These are phyloP conservation scores for Metridium senile DNA, from an alignment of 92 coral and sea anemone genomes.

Conservation along the genomic window DNA sequence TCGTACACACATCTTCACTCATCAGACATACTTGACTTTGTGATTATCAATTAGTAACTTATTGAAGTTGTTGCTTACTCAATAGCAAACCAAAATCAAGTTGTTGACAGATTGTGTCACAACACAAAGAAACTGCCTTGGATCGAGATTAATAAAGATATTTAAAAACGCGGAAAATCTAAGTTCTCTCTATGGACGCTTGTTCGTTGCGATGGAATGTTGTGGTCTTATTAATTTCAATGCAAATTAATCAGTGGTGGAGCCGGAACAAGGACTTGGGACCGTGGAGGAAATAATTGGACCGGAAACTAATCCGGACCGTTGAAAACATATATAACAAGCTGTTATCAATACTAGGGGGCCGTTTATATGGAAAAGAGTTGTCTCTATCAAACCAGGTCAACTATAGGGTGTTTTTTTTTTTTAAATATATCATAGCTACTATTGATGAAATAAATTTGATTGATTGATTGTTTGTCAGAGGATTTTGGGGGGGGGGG, in stretches of 20 bases:
- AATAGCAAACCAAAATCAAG: neutral
- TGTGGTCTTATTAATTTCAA: neutral
- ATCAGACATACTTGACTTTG: neutral
- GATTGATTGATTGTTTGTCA: too few species aligned
- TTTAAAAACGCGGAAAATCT: neutral
- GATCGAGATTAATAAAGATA: neutral
- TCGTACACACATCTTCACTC: neutral
- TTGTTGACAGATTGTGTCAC: neutral
- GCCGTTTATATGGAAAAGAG: too few species aligned
- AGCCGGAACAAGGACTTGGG: neutral
- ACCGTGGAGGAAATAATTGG: too few species aligned
- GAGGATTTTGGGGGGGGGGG: too few species aligned
- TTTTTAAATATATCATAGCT: too few species aligned
- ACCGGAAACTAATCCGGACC: too few species aligned
- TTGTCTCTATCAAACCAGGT: too few species aligned
- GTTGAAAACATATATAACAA: too few species aligned
- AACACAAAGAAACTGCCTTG: neutral
- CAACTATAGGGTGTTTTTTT: too few species aligned
- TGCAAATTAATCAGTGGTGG: neutral
- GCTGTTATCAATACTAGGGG: too few species aligned
- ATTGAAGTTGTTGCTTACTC: neutral
- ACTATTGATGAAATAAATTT: too few species aligned
- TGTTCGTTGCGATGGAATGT: slow-evolving; percentile 28
- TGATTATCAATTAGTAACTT: slow-evolving; percentile 3
- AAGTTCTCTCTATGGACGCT: slow-evolving; percentile 21